phyloP scores from a whole-genome alignment of 2,113 vertebrate species.

The Pseudonaja textilis region DNA sequence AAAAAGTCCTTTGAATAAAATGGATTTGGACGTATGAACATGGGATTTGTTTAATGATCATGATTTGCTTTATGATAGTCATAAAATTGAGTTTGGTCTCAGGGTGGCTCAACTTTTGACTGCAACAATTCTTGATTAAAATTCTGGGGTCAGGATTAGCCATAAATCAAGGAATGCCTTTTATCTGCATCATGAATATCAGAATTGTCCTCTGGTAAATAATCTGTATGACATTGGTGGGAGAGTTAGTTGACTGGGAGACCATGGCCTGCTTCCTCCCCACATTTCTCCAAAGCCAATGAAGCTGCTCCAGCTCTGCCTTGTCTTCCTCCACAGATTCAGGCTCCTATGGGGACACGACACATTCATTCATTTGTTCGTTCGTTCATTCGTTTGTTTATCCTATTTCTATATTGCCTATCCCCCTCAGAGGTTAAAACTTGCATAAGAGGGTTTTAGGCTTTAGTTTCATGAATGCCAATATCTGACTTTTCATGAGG shows the following conservation, averaged over 20 bases:
- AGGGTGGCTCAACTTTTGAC: neutral
- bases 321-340: too few species aligned
- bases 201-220: neutral
- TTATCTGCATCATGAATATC: neutral
- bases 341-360: too few species aligned
- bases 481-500: neutral
- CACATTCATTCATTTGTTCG: too few species aligned
- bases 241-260: neutral
- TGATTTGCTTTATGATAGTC: neutral
- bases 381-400: too few species aligned
- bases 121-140: neutral
- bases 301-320: too few species aligned
- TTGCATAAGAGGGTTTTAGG: neutral
- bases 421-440: neutral
- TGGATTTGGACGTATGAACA: neutral
- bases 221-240: neutral
- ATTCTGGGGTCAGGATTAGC: neutral
- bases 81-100: neutral
- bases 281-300: too few species aligned
- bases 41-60: neutral
- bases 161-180: neutral
- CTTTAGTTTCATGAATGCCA: neutral
- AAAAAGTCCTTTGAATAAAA: neutral
- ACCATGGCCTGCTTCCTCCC: too few species aligned
- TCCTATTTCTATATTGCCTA: neutral